Percentiles rank a stretch among this genome's conserved stretches.
Evolutionary conservation across 1,140 invertebrate species (phyloP).

Genomic region (Antheraea pernyi): DNA sequence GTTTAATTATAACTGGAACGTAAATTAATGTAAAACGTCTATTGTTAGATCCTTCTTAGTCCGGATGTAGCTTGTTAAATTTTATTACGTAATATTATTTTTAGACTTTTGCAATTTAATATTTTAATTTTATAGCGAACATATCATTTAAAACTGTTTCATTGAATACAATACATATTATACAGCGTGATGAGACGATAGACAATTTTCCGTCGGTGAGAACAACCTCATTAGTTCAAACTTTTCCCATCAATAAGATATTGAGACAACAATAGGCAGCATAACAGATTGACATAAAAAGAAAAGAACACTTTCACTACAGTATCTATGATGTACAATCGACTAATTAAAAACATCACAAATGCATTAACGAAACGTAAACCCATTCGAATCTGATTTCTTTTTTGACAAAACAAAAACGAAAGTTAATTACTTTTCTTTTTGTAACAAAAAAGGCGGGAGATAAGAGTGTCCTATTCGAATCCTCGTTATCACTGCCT

Average conservation of each 20-base stretch:
- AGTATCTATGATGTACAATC: neutral
- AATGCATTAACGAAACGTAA: slow-evolving; percentile 45
- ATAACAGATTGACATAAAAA: neutral
- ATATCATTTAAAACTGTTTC: neutral
- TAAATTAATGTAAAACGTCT: neutral
- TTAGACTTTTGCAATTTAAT: too few relatives aligned
- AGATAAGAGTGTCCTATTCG: slow-evolving; percentile 65
- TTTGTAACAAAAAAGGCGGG: slow-evolving; percentile 45
- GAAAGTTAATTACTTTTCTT: slow-evolving; percentile 71
- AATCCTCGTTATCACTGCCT: slow-evolving; percentile 59
- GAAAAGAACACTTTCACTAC: neutral
- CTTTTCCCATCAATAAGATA: neutral
- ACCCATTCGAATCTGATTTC: slow-evolving; percentile 54
- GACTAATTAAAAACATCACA: slow-evolving; percentile 56
- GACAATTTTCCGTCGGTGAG: neutral
- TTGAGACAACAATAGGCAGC: neutral
- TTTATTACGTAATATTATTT: too few relatives aligned
- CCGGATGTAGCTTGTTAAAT: neutral
- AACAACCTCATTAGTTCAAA: neutral
- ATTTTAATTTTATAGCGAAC: too few relatives aligned
- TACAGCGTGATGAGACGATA: neutral
- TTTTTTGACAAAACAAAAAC: slow-evolving; percentile 45
- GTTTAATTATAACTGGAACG: neutral
- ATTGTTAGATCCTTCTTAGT: neutral
- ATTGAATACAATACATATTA: neutral